These are phyloP conservation scores for Diachrysia chrysitis DNA, from an alignment of 2,888 invertebrate species.

Conservation along the genomic window DNA sequence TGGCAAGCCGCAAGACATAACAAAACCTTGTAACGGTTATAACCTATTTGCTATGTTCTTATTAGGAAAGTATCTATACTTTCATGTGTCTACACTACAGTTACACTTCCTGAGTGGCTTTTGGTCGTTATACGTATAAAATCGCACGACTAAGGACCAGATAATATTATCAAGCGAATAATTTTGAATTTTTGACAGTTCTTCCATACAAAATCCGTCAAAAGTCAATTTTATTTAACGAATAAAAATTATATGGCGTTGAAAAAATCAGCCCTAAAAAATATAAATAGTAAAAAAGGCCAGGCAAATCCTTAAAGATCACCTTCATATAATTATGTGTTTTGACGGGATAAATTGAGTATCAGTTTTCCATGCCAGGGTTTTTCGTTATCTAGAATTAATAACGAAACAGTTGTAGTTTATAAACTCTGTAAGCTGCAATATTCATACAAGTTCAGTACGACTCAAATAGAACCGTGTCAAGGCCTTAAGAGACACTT, in stretches of 20 bases:
- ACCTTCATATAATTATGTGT: not conserved
- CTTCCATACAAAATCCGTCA: too few relatives aligned
- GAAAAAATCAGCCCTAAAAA: too few relatives aligned
- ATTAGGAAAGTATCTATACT: not conserved
- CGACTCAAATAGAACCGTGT: slow-evolving; percentile 55
- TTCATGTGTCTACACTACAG: too few relatives aligned
- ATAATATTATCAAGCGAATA: too few relatives aligned
- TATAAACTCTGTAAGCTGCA: not conserved
- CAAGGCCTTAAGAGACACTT: slow-evolving; percentile 62
- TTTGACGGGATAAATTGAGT: slow-evolving; percentile 1
- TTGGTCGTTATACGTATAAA: not conserved
- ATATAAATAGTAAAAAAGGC: not conserved
- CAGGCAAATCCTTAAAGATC: not conserved
- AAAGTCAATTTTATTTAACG: too few relatives aligned
- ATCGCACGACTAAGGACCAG: too few relatives aligned
- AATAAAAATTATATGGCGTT: too few relatives aligned
- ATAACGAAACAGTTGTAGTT: not conserved
- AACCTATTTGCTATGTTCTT: not conserved
- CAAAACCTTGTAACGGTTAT: not conserved
- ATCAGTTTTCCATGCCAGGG: not conserved
- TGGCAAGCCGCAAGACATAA: slow-evolving; percentile 1
- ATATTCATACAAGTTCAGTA: slow-evolving; percentile 17
- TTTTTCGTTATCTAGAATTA: not conserved
- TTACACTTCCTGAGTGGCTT: not conserved
- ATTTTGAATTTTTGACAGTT: too few relatives aligned